phyloP scores from a whole-genome alignment of 2,797 vertebrate genomes.

The Neostethus bicornis region DNA sequence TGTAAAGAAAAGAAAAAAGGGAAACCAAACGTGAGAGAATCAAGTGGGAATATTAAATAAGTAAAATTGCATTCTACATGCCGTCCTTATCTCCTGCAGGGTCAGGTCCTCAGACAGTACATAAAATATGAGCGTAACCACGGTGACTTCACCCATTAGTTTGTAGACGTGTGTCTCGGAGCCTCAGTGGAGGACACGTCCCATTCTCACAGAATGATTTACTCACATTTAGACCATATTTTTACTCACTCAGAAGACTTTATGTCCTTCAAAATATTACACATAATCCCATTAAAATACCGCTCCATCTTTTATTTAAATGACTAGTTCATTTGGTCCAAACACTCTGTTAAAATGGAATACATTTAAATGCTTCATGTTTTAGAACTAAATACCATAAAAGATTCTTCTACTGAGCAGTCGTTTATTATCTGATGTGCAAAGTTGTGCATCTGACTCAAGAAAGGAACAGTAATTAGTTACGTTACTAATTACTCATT shows the following conservation, averaged over 20 bases:
- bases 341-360: too few relatives aligned
- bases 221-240: too few relatives aligned
- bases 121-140: neutral
- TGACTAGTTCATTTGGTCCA: too few relatives aligned
- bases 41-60: constrained; percentile 20
- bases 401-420: too few relatives aligned
- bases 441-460: too few relatives aligned
- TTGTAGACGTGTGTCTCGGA: neutral
- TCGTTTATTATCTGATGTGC: too few relatives aligned
- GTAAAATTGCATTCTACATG: constrained; percentile 25
- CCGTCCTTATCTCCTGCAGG: constrained; percentile 20
- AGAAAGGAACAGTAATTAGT: too few relatives aligned
- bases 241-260: neutral
- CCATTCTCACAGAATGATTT: neutral
- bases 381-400: too few relatives aligned
- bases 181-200: neutral
- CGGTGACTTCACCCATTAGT: neutral
- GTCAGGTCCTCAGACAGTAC: too few relatives aligned
- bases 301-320: too few relatives aligned
- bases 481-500: too few relatives aligned
- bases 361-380: too few relatives aligned
- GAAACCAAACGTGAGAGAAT: constrained; percentile 32
- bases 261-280: neutral
- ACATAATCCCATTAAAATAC: neutral
- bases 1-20: constrained; percentile 35